These are phyloP conservation scores for Muscicapa striata DNA, from an alignment of 2,797 vertebrate genomes.

Conservation along the genomic window DNA sequence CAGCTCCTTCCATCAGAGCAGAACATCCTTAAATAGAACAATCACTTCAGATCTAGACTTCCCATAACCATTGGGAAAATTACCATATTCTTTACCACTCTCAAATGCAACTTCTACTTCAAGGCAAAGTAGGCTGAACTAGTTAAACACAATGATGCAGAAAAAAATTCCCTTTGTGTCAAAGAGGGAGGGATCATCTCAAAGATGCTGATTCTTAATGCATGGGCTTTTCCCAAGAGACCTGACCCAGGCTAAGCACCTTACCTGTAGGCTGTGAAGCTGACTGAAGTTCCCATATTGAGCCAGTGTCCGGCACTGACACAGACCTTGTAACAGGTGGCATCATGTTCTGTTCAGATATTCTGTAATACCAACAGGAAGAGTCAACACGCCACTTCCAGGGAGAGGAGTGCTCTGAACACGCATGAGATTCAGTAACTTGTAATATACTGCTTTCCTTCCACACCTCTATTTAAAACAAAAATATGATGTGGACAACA, in stretches of 20 bases:
- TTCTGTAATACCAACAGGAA: conserved; percentile 75
- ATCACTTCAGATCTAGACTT: neutral
- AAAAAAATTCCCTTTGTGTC: neutral
- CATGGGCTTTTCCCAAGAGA: neutral
- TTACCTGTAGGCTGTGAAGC: conserved; percentile 89
- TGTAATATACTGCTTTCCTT: conserved; percentile 6
- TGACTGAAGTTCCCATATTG: conserved; percentile 97
- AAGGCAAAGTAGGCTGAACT: neutral
- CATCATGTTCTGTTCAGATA: conserved; percentile 85
- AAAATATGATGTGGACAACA: neutral
- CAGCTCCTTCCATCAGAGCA: neutral
- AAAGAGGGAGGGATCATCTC: neutral
- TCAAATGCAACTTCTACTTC: neutral
- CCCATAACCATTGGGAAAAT: neutral
- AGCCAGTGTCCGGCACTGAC: conserved; percentile 91
- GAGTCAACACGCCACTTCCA: conserved; percentile 50
- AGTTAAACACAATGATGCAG: neutral
- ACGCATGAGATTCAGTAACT: neutral
- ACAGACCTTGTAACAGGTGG: conserved; percentile 91
- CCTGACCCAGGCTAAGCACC: neutral
- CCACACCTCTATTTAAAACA: conserved; percentile 39
- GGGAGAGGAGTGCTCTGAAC: neutral
- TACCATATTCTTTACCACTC: neutral
- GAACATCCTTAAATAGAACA: neutral
- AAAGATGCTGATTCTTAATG: neutral